Conservation (phyloP, 2,888 invertebrate genomes). For the Crioceris asparagi region DNA sequence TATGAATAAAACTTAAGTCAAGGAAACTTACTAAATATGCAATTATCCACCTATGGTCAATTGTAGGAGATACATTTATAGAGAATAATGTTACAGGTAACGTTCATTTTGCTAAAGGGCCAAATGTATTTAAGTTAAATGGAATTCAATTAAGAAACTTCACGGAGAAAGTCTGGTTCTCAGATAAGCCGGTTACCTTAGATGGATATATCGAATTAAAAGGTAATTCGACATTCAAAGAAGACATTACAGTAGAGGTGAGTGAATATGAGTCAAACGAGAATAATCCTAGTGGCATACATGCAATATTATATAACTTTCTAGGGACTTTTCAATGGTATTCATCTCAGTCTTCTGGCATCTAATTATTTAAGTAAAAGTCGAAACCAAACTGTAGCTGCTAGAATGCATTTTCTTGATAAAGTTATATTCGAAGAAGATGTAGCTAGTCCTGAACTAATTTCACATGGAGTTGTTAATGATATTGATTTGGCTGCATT, state of each 20-base stretch:
- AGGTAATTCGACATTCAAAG: constrained; percentile 30
- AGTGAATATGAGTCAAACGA: constrained; percentile 14
- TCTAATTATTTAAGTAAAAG: constrained; percentile 44
- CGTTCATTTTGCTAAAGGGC: constrained; percentile 18
- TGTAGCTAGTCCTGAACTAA: constrained; percentile 30
- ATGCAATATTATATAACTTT: constrained; percentile 10
- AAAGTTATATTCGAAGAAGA: constrained; percentile 33
- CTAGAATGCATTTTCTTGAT: constrained; percentile 37
- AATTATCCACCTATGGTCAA: too few species aligned
- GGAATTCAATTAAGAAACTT: constrained; percentile 10
- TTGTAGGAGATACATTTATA: too few species aligned
- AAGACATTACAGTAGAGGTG: constrained; percentile 30
- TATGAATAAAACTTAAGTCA: too few species aligned
- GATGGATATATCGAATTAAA: constrained; percentile 28
- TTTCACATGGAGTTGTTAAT: constrained; percentile 29
- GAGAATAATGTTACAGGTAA: constrained; percentile 17
- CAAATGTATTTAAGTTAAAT: constrained; percentile 14
- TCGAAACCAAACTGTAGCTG: constrained; percentile 38
- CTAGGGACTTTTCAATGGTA: constrained; percentile 41
- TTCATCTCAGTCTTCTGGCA: constrained; percentile 38
- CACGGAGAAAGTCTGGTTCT: constrained; percentile 37
- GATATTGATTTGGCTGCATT: constrained; percentile 38
- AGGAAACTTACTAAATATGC: too few species aligned
- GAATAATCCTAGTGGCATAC: background rate
- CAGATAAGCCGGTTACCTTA: constrained; percentile 31